Evolutionary conservation across 2,888 invertebrate genomes (phyloP).

Genomic region (Aphodius sticticus): DNA sequence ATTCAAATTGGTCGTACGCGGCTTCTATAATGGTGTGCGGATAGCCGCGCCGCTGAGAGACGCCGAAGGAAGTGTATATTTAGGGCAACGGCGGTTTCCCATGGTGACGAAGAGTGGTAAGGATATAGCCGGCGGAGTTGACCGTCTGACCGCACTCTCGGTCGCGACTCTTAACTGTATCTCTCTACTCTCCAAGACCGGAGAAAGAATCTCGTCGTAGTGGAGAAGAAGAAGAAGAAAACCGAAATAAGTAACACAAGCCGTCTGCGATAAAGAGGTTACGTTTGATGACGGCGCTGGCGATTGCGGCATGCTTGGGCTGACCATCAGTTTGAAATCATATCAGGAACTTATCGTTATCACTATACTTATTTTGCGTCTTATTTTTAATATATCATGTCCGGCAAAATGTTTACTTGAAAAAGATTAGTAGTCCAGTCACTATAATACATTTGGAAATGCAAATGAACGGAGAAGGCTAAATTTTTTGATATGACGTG

Average conservation of each 20-base stretch:
- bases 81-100: constrained; percentile 37
- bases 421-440: no score
- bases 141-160: constrained; percentile 48
- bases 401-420: no score
- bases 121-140: constrained; percentile 44
- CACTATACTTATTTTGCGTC: no score
- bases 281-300: neutral
- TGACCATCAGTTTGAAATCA: no score
- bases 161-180: constrained; percentile 39
- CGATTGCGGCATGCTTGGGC: no score
- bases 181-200: neutral
- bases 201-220: neutral
- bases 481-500: no score
- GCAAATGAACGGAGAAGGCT: no score
- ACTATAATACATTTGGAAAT: no score
- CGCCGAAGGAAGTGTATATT: constrained; percentile 30
- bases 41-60: neutral
- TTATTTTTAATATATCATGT: no score
- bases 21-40: neutral
- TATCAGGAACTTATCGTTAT: no score
- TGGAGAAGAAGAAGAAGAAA: neutral
- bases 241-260: neutral
- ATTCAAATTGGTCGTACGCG: neutral
- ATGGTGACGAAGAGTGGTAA: constrained; percentile 33
- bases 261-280: neutral